Conservation (phyloP, 2,797 vertebrate genomes). For the Rhabdomys pumilio region DNA sequence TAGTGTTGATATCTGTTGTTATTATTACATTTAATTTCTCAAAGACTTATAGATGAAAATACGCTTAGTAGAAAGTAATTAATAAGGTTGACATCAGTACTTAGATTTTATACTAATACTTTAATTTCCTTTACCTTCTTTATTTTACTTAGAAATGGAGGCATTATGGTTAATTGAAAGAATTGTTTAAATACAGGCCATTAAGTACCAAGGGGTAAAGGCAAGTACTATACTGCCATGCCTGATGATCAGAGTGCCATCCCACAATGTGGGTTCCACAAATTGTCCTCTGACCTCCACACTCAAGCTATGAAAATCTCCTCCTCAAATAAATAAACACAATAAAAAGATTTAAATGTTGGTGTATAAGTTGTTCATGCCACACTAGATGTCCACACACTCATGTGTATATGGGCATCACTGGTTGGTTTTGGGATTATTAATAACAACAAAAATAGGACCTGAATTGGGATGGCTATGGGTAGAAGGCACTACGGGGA, state of each 20-base stretch:
- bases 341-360: background rate
- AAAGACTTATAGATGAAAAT: slow-evolving; percentile 12
- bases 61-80: slow-evolving; percentile 36
- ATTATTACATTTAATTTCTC: background rate
- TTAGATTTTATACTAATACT: slow-evolving; percentile 44
- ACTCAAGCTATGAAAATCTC: background rate
- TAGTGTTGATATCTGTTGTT: background rate
- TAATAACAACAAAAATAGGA: background rate
- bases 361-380: background rate
- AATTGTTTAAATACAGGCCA: slow-evolving; percentile 13
- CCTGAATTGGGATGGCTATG: background rate
- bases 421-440: background rate
- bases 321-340: background rate
- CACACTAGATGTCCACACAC: background rate
- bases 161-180: slow-evolving; percentile 20
- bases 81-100: background rate
- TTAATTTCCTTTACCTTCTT: background rate
- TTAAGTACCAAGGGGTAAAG: background rate
- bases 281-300: background rate
- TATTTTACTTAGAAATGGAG: slow-evolving; percentile 56
- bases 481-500: background rate
- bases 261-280: background rate
- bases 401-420: background rate
- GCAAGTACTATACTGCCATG: too few species aligned
- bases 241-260: background rate